Base-by-base conservation (phyloP, 2,797 vertebrate species). In the Percopsis omiscomaycus region DNA sequence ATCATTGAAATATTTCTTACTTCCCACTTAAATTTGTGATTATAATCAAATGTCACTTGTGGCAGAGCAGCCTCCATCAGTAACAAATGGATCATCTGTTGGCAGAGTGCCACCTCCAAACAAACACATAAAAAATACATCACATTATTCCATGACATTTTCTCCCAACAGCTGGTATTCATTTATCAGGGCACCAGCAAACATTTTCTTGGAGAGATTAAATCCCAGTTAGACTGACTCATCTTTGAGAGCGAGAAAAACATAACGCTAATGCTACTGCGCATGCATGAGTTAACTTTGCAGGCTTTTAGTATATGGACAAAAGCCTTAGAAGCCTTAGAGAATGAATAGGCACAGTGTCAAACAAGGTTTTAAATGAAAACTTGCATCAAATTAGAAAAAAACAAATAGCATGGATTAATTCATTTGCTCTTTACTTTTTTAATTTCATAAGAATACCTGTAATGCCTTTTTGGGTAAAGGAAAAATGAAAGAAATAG, bases 251-350 rank as follows among this genome's bases (percentile, higher is more conserved):
- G n/a, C n/a, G 15, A n/a, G 15, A 5, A 1, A 15, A 22, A 22
- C 22, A 22, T 22, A 22, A 42, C 46, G 52, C 68, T 56, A 54
- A 29, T 22, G 66, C 57, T 28, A 59, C 59, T 42, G 28, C 3
- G 2, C 47, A 61, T 64, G 50, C 47, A 55, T 50, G 61, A 53
- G 79, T 81, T 79, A 54, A 66, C 77, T 82, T 75, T 77, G 55
- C 51, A 44, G 54, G 77, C 75, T 79, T 74, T 84, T 74, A 80
- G 75, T 49, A 63, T 52, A 45, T 70, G 64, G 57, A 73, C 59
- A 16, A 14, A 2, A 5, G 45, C 66, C 61, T 60, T 48, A 12
- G 8, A 42, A 77, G 55, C 59, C 60, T 55, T 28, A 50, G n/a
- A 74, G 30, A 65, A 61, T 69, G 53, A 73, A 56, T 22, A 79